Conservation (phyloP, 2,888 invertebrate species). For the Strigamia crassipes region DNA sequence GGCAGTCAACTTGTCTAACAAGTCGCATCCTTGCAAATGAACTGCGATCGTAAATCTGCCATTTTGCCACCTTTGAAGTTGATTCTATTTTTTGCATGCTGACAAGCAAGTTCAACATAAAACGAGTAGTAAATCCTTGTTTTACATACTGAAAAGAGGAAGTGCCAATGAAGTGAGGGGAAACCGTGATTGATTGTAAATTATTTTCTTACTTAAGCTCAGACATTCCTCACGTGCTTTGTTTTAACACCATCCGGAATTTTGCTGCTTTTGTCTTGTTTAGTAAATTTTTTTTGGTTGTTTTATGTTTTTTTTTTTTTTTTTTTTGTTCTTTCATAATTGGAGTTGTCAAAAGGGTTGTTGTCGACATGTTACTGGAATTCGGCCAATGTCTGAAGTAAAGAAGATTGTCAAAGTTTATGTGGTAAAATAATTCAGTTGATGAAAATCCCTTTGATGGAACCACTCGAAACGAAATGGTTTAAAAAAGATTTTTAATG, state of each 20-base stretch:
- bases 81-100: slow-evolving; percentile 37
- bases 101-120: slow-evolving; percentile 19
- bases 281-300: not conserved
- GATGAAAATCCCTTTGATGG: not conserved
- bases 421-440: slow-evolving; percentile 19
- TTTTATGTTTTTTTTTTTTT: no score
- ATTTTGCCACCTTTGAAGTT: slow-evolving; percentile 31
- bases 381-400: slow-evolving; percentile 27
- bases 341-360: slow-evolving; percentile 21
- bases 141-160: slow-evolving; percentile 10
- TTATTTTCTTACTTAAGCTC: slow-evolving; percentile 2
- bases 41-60: slow-evolving; percentile 25
- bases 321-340: not conserved
- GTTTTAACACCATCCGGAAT: slow-evolving; percentile 25
- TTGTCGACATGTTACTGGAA: slow-evolving; percentile 31
- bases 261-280: slow-evolving; percentile 4
- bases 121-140: not conserved
- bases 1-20: slow-evolving; percentile 32
- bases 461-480: not conserved
- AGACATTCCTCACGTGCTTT: slow-evolving; percentile 3
- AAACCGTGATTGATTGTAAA: slow-evolving; percentile 28
- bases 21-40: slow-evolving; percentile 34
- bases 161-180: slow-evolving; percentile 13
- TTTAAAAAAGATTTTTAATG: not conserved
- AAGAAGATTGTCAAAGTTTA: slow-evolving; percentile 34